Conservation (phyloP, 1,140 invertebrate species). For the Paracyclopina nana region DNA sequence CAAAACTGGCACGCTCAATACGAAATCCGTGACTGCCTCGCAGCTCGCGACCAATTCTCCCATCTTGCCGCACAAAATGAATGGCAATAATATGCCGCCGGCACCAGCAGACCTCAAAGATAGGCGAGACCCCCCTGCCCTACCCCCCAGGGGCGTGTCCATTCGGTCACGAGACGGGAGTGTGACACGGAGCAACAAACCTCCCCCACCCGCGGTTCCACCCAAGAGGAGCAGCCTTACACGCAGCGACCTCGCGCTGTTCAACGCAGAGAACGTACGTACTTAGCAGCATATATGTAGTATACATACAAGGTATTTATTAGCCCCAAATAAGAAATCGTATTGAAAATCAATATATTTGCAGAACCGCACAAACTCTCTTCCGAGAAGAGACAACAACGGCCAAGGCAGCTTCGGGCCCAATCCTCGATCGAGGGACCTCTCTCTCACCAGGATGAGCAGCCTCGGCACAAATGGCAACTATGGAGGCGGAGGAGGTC, state of each 20-base stretch:
- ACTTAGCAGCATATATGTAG: not conserved
- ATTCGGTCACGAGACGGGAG: not conserved
- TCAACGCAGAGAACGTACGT: not conserved
- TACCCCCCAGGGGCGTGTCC: not conserved
- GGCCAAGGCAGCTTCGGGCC: not conserved
- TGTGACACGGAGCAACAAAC: not conserved
- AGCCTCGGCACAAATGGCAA: not conserved
- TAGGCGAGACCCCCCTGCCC: constrained; percentile 10
- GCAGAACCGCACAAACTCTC: not conserved
- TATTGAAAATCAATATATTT: not conserved
- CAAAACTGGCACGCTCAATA: constrained; percentile 51
- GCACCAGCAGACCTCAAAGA: too few species aligned
- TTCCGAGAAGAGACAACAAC: not conserved
- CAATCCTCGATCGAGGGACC: not conserved
- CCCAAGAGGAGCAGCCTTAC: constrained; percentile 1
- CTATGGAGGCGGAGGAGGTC: not conserved
- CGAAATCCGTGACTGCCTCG: constrained; percentile 66
- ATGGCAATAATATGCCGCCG: not conserved
- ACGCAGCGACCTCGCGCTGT: not conserved
- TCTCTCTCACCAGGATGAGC: not conserved
- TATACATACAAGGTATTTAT: not conserved
- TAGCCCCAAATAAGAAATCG: not conserved
- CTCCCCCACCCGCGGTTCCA: constrained; percentile 1
- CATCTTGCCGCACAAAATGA: constrained; percentile 12
- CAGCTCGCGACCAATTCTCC: constrained; percentile 65